Percentiles rank a stretch among this genome's conserved stretches.
These are phyloP conservation scores for Nebria brevicollis DNA, from an alignment of 2,888 invertebrate genomes.

Conservation along the genomic window DNA sequence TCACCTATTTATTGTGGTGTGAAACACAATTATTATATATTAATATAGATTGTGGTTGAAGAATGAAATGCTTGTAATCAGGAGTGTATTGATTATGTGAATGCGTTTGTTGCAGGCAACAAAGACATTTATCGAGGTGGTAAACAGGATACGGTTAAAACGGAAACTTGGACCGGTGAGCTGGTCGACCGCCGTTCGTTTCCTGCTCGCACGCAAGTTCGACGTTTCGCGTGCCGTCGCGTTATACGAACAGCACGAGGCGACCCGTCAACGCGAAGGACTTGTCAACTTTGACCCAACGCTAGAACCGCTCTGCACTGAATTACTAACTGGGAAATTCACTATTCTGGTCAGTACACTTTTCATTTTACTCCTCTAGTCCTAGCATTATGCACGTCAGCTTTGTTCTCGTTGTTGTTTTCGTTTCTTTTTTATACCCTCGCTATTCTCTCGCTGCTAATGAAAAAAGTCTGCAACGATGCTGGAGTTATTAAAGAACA, in stretches of 20 bases:
- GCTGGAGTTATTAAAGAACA: neutral
- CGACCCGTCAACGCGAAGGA: constrained; percentile 87
- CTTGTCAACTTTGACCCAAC: constrained; percentile 85
- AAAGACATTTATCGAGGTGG: constrained; percentile 81
- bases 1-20: too few relatives aligned
- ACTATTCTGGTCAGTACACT: constrained; percentile 83
- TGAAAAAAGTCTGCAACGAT: neutral
- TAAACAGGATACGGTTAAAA: constrained; percentile 71
- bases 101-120: constrained; percentile 73
- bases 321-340: constrained; percentile 93
- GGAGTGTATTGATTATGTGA: neutral
- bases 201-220: constrained; percentile 93
- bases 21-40: too few relatives aligned
- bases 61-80: too few relatives aligned
- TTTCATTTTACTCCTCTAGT: neutral
- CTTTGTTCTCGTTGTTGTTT: neutral
- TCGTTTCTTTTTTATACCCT: neutral
- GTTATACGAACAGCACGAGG: constrained; percentile 93
- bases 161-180: constrained; percentile 70
- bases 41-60: too few relatives aligned
- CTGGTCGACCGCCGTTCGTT: constrained; percentile 92
- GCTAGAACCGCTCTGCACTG: constrained; percentile 83
- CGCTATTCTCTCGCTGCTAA: neutral
- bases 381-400: neutral
- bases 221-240: constrained; percentile 89